Conservation (phyloP, 2,113 vertebrate species). For the Gulo gulo region DNA sequence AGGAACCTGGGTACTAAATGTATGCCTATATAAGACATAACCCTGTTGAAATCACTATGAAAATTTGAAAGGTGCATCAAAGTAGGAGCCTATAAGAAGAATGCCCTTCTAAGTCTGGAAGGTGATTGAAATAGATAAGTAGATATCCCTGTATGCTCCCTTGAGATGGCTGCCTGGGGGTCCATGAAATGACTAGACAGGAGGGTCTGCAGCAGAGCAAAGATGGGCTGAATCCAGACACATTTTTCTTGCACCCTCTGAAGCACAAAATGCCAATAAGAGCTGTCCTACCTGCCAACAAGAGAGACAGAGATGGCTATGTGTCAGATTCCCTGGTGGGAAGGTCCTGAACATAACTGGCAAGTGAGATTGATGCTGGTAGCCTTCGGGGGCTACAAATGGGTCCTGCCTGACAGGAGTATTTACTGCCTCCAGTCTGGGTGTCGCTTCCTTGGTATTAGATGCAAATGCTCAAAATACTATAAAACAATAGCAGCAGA, state of each 20-base stretch:
- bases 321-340: background rate
- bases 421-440: background rate
- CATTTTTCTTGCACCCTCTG: background rate
- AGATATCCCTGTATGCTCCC: background rate
- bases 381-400: background rate
- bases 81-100: background rate
- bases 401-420: background rate
- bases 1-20: background rate
- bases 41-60: background rate
- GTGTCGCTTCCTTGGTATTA: background rate
- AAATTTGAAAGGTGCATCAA: background rate
- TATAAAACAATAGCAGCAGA: background rate
- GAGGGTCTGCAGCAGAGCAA: background rate
- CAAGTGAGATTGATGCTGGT: background rate
- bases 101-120: background rate
- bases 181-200: background rate
- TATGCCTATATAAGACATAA: background rate
- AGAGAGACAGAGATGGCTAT: background rate
- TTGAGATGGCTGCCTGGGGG: background rate
- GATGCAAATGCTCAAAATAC: background rate
- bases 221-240: background rate
- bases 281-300: background rate
- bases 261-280: background rate
- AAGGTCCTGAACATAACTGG: background rate
- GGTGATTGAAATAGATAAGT: background rate